A percentile compares a stretch with the other conserved stretches of the same genome.
phyloP scores from a whole-genome alignment of 2,888 invertebrate genomes.

The Drosophila meridiana region DNA sequence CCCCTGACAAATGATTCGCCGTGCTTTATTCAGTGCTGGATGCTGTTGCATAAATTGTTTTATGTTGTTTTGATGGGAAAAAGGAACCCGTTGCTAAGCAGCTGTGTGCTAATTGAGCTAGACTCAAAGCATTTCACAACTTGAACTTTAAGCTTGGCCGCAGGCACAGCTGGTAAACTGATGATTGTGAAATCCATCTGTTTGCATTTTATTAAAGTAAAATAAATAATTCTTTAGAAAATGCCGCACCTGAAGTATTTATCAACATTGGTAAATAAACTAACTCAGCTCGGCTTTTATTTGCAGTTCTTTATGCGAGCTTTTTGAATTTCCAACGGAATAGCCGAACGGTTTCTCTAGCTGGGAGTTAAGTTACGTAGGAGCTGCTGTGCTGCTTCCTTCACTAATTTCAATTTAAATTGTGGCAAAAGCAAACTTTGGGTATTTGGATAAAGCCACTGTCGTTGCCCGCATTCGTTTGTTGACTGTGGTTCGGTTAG shows the following conservation, averaged over 20 bases:
- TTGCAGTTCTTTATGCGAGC: slow-evolving; percentile 25
- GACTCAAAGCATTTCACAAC: slow-evolving; percentile 30
- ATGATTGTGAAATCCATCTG: slow-evolving; percentile 4
- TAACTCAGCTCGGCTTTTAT: slow-evolving; percentile 32
- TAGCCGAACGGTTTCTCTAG: background rate
- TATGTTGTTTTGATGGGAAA: background rate
- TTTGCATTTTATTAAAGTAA: slow-evolving; percentile 50
- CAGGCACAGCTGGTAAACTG: background rate
- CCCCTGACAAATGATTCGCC: slow-evolving; percentile 51
- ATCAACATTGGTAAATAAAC: slow-evolving; percentile 62
- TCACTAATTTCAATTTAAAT: slow-evolving; percentile 66
- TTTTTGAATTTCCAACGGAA: slow-evolving; percentile 12
- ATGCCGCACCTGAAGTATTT: slow-evolving; percentile 53
- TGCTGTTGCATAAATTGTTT: slow-evolving; percentile 36
- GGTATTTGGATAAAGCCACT: slow-evolving; percentile 45
- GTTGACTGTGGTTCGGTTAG: slow-evolving; percentile 56
- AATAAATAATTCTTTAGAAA: slow-evolving; percentile 53
- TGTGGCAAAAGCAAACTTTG: slow-evolving; percentile 35
- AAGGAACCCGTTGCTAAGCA: slow-evolving; percentile 21
- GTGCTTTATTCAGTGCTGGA: slow-evolving; percentile 17
- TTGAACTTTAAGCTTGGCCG: slow-evolving; percentile 14
- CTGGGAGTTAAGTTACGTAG: background rate
- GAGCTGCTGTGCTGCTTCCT: background rate
- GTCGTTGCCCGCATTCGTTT: slow-evolving; percentile 47
- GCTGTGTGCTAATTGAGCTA: slow-evolving; percentile 49